Percentiles rank a stretch among this genome's conserved stretches.
Evolutionary conservation across 1,140 invertebrate species (phyloP).

Genomic region (Gonatopus flavifemur): DNA sequence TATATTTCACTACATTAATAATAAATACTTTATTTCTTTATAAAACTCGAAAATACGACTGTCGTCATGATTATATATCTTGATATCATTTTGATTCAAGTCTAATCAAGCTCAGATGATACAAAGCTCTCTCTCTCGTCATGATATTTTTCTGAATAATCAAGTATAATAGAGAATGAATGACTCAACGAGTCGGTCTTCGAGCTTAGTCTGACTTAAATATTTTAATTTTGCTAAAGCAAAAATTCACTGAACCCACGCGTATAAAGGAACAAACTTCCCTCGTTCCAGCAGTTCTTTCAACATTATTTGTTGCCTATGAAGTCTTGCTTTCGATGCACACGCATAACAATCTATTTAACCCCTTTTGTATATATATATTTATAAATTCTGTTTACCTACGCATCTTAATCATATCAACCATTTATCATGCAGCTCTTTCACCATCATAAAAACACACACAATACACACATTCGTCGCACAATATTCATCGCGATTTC

Average conservation of each 20-base stretch:
- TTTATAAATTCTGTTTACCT: no score
- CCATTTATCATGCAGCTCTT: no score
- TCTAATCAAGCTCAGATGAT: no score
- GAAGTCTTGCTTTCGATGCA: no score
- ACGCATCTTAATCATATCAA: no score
- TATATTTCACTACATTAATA: constrained; percentile 41
- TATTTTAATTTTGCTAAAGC: constrained; percentile 32
- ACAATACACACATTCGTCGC: constrained; percentile 21
- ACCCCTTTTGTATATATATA: no score
- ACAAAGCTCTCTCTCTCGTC: no score
- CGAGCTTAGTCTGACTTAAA: constrained; percentile 54
- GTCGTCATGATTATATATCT: background rate
- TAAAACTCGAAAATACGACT: constrained; percentile 49
- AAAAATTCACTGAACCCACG: constrained; percentile 44
- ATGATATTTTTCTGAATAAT: no score
- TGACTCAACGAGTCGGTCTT: constrained; percentile 38
- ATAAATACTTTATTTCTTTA: constrained; percentile 53
- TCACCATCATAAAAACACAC: no score
- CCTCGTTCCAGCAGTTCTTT: constrained; percentile 16
- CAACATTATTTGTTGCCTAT: constrained; percentile 16
- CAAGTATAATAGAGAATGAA: no score
- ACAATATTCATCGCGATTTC: constrained; percentile 17
- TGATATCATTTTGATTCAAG: constrained; percentile 17
- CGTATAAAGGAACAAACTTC: no score
- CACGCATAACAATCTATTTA: no score